Conservation (phyloP, 2,888 invertebrate species). For the Hymenopus coronatus region DNA sequence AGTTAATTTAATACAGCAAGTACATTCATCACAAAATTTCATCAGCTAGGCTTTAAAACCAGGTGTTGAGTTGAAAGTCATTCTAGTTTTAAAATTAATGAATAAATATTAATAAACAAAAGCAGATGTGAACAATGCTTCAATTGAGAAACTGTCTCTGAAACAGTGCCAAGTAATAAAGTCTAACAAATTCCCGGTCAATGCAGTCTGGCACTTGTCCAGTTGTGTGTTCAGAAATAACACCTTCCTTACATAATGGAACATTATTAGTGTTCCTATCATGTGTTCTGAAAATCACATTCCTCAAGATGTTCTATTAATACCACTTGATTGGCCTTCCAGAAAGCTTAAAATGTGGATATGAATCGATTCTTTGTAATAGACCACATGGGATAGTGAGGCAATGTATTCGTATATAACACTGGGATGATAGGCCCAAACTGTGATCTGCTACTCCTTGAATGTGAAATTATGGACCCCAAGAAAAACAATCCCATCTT, state of each 20-base stretch:
- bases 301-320: neutral
- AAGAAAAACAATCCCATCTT: too few relatives aligned
- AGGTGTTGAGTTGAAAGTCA: neutral
- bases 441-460: too few relatives aligned
- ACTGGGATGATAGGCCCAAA: neutral
- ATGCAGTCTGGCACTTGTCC: neutral
- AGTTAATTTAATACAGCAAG: too few relatives aligned
- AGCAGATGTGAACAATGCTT: neutral
- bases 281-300: neutral
- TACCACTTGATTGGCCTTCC: neutral
- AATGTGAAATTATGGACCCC: too few relatives aligned
- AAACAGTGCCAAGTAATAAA: neutral
- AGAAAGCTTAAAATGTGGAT: neutral
- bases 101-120: neutral
- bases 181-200: neutral
- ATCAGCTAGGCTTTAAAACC: neutral
- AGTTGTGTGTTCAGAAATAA: neutral
- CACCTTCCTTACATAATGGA: neutral
- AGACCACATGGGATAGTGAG: neutral
- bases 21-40: neutral
- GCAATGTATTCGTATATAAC: neutral
- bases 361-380: neutral
- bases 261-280: neutral
- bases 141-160: neutral
- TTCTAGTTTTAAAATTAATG: neutral